phyloP scores from a whole-genome alignment of 2,888 invertebrate species.

The Alitta virens region DNA sequence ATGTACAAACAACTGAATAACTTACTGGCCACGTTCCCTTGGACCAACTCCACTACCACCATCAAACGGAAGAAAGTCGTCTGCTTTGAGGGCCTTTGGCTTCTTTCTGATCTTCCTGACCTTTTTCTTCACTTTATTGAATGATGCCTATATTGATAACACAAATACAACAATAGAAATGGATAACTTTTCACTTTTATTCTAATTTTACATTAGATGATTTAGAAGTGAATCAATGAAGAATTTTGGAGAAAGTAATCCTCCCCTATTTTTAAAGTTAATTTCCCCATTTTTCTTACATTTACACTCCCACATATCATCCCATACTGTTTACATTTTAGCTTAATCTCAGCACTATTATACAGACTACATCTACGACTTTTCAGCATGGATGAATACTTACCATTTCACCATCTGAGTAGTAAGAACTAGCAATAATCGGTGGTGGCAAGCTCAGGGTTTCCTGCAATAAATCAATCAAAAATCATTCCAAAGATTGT shows the following conservation, averaged over 20 bases:
- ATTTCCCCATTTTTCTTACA: too few relatives aligned
- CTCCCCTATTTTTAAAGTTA: not conserved
- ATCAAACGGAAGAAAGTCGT: conserved; percentile 63
- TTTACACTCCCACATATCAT: too few relatives aligned
- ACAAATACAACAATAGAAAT: conserved; percentile 49
- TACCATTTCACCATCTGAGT: conserved; percentile 76
- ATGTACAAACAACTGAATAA: too few relatives aligned
- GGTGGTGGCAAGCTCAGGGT: conserved; percentile 68
- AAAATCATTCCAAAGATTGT: not conserved
- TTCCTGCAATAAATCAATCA: conserved; percentile 28
- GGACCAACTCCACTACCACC: not conserved
- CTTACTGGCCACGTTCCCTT: too few relatives aligned
- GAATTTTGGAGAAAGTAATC: not conserved
- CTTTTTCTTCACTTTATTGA: conserved; percentile 78
- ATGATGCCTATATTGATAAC: conserved; percentile 53
- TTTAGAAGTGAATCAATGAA: not conserved
- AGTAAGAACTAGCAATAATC: conserved; percentile 82
- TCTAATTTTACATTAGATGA: not conserved
- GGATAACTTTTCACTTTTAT: too few relatives aligned
- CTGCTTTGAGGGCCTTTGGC: conserved; percentile 66
- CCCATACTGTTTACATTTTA: too few relatives aligned
- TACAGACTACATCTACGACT: too few relatives aligned
- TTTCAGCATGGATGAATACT: not conserved
- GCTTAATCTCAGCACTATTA: too few relatives aligned
- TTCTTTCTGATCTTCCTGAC: conserved; percentile 67